Evolutionary conservation across 2,113 vertebrate species (phyloP), one percentile per base, ranked within the genome.

Genomic region (Abramis brama): DNA sequence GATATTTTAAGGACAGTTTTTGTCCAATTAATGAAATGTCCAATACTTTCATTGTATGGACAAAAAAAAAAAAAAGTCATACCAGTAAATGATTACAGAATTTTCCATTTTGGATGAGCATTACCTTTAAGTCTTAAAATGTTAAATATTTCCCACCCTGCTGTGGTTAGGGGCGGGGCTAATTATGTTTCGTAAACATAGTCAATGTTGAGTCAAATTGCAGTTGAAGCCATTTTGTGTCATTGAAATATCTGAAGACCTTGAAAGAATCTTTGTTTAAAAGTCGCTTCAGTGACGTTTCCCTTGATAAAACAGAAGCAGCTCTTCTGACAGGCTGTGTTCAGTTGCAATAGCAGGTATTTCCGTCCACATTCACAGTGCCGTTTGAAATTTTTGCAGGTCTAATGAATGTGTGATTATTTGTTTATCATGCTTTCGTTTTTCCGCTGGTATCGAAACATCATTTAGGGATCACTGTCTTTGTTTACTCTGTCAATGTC

Each of bases 391-490:
- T 88, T 39, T 87, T 83, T 79, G 55, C 43, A 80, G 88, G 85
- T 87, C 52, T 85, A 73, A 89, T 85, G 84, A 91, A 90, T 87
- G 82, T 91, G 25, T 70, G 45, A 30, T 82, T 82, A 68, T 70
- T 25, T 84, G 52, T 83, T 88, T 85, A n/a, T 88, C 82, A 30
- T 57, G 60, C 17, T 60, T 79, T 64, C 59, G 4, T 52, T 79
- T 43, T 52, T n/a, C 19, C 12, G 47, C 39, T 78, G 25, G 27
- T 6, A 66, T 52, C 9, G n/a, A 81, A 87, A 70, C 60, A 64
- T 85, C 45, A 10, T 86, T 82, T 85, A 86, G 23, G 80, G 33
- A 83, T 82, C 88, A 87, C 52, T 73, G 64, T 78, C 36, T 71
- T 27, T 2, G 50, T 77, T 66, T n/a, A 23, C 50, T 59, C 50